Percentiles rank a stretch among this genome's conserved stretches.
These are phyloP conservation scores for Ciona savignyi DNA, from an alignment of 23 tunicate species.

Conservation along the genomic window DNA sequence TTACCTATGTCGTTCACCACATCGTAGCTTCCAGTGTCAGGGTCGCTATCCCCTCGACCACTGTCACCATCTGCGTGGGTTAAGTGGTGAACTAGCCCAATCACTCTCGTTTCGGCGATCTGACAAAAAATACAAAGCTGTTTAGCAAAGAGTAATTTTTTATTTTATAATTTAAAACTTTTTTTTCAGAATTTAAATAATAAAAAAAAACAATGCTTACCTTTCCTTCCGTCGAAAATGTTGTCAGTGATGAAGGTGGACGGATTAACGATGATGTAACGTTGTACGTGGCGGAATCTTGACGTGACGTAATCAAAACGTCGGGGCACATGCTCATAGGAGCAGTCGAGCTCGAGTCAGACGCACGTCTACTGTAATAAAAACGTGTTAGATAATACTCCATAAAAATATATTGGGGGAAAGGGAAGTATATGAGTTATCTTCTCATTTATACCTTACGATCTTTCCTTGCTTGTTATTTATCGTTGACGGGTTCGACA, in stretches of 20 bases:
- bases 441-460: not conserved
- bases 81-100: conserved; percentile 7
- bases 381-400: not conserved
- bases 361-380: not conserved
- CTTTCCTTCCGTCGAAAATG: conserved; percentile 24
- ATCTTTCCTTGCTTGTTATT: not conserved
- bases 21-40: conserved; percentile 43
- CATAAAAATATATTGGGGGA: not conserved
- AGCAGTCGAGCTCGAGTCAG: not conserved
- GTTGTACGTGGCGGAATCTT: conserved; percentile 8
- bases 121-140: not conserved
- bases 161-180: not conserved
- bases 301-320: conserved; percentile 12
- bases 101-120: conserved; percentile 11
- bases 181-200: not conserved
- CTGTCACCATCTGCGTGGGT: conserved; percentile 49
- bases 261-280: conserved; percentile 8
- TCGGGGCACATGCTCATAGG: not conserved
- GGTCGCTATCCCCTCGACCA: conserved; percentile 83
- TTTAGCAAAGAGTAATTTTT: not conserved
- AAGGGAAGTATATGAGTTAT: not conserved
- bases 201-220: not conserved
- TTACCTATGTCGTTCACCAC: conserved; percentile 16
- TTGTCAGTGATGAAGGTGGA: conserved; percentile 12
- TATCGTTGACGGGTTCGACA: not conserved